Base-by-base conservation (phyloP, 2,797 vertebrate genomes). In the Pagetopsis macropterus region DNA sequence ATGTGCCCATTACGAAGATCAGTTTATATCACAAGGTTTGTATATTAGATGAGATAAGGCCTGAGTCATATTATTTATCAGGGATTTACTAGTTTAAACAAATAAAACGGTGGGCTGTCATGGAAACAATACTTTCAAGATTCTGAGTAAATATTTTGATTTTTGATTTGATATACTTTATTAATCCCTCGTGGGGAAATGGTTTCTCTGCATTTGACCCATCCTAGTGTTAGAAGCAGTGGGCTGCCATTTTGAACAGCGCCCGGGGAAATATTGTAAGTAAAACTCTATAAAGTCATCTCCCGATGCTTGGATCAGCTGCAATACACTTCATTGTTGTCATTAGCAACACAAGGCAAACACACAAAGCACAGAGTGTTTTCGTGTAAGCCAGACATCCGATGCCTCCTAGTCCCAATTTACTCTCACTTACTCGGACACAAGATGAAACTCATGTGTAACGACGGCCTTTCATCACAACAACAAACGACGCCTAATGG, bases 401-500 rank as follows among this genome's bases (percentile, higher is more conserved):
- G 78, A 69, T 68, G 58, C 72, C 55, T 73, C 65, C 9, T 2
- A 74, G 84, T 76, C 57, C 58, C 82, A 86, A 58, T 87, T 89
- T 86, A 68, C 79, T 83, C 71, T 76, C 78, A 71, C 79, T 84
- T 72, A 72, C 73, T 21, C 76, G 13, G 51, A 77, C 56, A 76
- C 60, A 50, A 76, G 82, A 78, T 83, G 65, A 75, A 81, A 71
- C 79, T 76, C 70, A 5, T 72, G 75, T 37, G 65, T 88, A 88
- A 87, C 64, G 12, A 67, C 23, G 33, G 68, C 57, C 86, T 88
- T 79, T 90, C 86, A 88, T 89, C 81, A 79, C 43, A 50, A 72
- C 79, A 88, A 76, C 81, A 83, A 84, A 71, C 85, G 70, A 61
- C 43, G 61, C n/a, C 85, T 88, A 88, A 91, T 90, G 87, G 85